A percentile compares a stretch with the other conserved stretches of the same genome.
Evolutionary conservation across 2,113 vertebrate genomes (phyloP).

Genomic region (Himantopus leucocephalus): DNA sequence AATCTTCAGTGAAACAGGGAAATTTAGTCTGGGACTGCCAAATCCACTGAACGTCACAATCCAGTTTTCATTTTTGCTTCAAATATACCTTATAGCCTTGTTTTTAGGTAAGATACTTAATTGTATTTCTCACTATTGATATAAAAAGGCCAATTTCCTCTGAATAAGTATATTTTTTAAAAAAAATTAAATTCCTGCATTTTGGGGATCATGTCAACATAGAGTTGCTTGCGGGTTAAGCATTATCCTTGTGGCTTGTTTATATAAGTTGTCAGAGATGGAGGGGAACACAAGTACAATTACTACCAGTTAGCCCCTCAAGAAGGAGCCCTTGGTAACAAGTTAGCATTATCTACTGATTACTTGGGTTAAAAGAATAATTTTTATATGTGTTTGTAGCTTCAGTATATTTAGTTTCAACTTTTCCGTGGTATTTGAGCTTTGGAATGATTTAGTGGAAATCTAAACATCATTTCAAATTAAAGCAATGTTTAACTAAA

Average conservation of each 20-base stretch:
- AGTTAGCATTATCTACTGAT: not conserved
- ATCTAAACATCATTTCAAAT: not conserved
- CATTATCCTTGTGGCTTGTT: not conserved
- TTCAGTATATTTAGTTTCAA: not conserved
- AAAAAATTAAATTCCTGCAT: not conserved
- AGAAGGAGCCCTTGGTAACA: not conserved
- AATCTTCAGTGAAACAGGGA: conserved; percentile 85
- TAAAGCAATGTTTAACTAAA: not conserved
- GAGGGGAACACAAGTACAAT: not conserved
- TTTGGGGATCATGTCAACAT: not conserved
- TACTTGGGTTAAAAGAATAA: not conserved
- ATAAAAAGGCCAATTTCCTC: not conserved
- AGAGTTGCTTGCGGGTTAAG: not conserved
- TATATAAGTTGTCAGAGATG: not conserved
- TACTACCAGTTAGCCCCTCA: not conserved
- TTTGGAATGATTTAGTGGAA: not conserved
- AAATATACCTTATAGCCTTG: conserved; percentile 84
- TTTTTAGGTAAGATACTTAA: conserved; percentile 84
- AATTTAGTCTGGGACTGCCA: conserved; percentile 86
- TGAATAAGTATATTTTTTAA: not conserved
- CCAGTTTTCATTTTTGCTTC: conserved; percentile 87
- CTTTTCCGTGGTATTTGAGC: not conserved
- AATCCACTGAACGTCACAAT: conserved; percentile 82
- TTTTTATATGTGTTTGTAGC: not conserved
- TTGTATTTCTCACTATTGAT: not conserved